Evolutionary conservation across 2,888 invertebrate species (phyloP), one percentile per base, ranked within the genome.

Genomic region (Diploptera punctata): DNA sequence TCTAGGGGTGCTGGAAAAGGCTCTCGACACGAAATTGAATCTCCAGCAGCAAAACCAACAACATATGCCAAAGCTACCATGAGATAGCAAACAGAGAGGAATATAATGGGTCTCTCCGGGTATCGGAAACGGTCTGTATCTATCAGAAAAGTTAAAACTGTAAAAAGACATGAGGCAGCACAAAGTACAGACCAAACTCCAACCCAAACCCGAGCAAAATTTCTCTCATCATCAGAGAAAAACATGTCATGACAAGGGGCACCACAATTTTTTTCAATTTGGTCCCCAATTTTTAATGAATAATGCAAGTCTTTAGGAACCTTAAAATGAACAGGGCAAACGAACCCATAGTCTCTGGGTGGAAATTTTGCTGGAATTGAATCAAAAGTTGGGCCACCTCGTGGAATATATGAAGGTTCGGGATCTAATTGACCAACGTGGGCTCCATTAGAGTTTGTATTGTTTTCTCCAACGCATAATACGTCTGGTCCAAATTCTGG

Each of bases 21-120:
- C 73, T 93, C 92, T 78, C 93, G 90, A 81, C 96, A 96, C 72
- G 95, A 88, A 57, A 95, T 91, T 71, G 88, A 89, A 80, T 96
- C 93, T 65, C 93, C 93, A 75, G 93, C 91, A 77, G 91, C 87
- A 84, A 94, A 92, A 5, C 95, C 94, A 76, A 93, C 92, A 21
- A 95, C 92, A 84, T 98, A 98, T 60, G 95, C 95, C 76, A 95
- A 86, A 19, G 98, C 95, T 54, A 98, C 95, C 89, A 98, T 93
- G 78, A 98, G 87, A 83, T 98, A 98, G 83, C 99, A 99, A 4
- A 97, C 92, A 19, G 98, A 97, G 72, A 99, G 86, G 83, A 98
- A 99, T 79, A 99, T 97, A 74, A 99, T 98, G 1, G 99, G 98
- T 77, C 98, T 88, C 83, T 99, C 99, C 13, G 99, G 99, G 84